These are phyloP conservation scores for Willisornis vidua DNA, from an alignment of 2,113 vertebrate genomes.

Conservation along the genomic window DNA sequence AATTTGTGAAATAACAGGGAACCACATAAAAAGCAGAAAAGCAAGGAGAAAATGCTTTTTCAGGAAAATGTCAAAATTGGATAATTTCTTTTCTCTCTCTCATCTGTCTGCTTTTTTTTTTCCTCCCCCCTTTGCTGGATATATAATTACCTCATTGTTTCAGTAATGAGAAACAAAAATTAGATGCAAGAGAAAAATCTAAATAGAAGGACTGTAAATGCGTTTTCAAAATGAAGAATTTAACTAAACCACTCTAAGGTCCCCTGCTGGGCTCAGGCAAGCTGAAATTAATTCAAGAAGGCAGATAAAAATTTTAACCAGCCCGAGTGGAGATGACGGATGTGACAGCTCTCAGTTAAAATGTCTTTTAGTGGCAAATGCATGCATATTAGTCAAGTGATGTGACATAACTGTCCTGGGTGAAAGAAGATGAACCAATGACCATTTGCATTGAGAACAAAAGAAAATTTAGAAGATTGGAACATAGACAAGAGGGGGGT, in stretches of 20 bases:
- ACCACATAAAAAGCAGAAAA: slow-evolving; percentile 12
- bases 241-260: slow-evolving; percentile 78
- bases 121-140: background rate
- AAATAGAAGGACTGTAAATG: slow-evolving; percentile 69
- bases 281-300: slow-evolving; percentile 87
- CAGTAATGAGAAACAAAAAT: slow-evolving; percentile 72
- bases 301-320: slow-evolving; percentile 87
- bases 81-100: slow-evolving; percentile 39
- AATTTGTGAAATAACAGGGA: slow-evolving; percentile 53
- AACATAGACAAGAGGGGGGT: background rate
- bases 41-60: slow-evolving; percentile 16
- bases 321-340: slow-evolving; percentile 79
- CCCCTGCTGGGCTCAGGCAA: slow-evolving; percentile 83
- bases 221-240: slow-evolving; percentile 77
- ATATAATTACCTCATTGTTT: slow-evolving; percentile 73
- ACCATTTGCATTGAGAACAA: slow-evolving; percentile 82
- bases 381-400: slow-evolving; percentile 81
- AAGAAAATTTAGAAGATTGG: slow-evolving; percentile 68
- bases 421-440: slow-evolving; percentile 77
- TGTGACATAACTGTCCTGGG: slow-evolving; percentile 79
- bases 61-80: slow-evolving; percentile 51
- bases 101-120: background rate
- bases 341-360: slow-evolving; percentile 87
- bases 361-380: slow-evolving; percentile 84
- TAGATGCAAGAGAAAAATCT: slow-evolving; percentile 63